A percentile compares a stretch with the other conserved stretches of the same genome.
These are phyloP conservation scores for Gymnobelideus leadbeateri DNA, from an alignment of 2,113 vertebrate genomes.

Conservation along the genomic window DNA sequence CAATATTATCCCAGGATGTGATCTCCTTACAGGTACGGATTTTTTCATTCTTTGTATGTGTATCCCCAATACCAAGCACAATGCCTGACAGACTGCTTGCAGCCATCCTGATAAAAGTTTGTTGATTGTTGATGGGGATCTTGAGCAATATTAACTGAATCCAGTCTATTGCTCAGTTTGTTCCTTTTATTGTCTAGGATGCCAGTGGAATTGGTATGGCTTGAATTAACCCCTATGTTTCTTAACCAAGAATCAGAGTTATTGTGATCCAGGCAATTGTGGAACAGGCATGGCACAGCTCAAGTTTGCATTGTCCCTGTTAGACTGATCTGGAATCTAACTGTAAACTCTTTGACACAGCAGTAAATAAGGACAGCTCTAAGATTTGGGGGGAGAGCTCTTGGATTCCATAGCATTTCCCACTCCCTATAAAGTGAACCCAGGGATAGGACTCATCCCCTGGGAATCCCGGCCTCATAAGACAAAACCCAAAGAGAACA, in stretches of 20 bases:
- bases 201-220: neutral
- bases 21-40: neutral
- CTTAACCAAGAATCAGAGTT: neutral
- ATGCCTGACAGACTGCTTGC: neutral
- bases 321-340: neutral
- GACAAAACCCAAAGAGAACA: neutral
- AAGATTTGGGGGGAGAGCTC: neutral
- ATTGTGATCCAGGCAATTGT: neutral
- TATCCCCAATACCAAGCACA: neutral
- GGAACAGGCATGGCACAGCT: neutral
- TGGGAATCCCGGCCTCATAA: neutral
- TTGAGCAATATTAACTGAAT: neutral
- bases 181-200: neutral
- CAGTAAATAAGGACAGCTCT: neutral
- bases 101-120: neutral
- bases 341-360: neutral
- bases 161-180: neutral
- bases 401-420: neutral
- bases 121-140: neutral
- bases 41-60: neutral
- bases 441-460: neutral
- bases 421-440: neutral
- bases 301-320: neutral
- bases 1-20: neutral
- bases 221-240: neutral